These are phyloP conservation scores for Magallana ariakensis DNA, from an alignment of 1,140 invertebrate genomes.

Conservation along the genomic window DNA sequence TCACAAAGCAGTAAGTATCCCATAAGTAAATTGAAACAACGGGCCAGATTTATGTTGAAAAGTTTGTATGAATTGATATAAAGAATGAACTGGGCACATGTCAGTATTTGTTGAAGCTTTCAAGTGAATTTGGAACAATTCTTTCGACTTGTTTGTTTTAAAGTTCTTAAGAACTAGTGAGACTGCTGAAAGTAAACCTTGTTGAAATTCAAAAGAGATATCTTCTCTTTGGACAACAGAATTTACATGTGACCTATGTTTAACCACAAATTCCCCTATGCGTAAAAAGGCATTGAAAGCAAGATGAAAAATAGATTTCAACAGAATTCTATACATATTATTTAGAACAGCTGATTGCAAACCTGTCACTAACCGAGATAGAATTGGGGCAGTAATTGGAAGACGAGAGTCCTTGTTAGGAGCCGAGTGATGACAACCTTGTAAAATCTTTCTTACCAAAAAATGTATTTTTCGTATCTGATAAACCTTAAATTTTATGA, in stretches of 20 bases:
- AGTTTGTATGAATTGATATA: no score
- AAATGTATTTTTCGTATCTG: background rate
- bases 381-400: background rate
- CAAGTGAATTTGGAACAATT: no score
- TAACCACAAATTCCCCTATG: background rate
- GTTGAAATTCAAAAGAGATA: background rate
- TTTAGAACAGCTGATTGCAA: background rate
- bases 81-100: no score
- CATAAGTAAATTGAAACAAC: no score
- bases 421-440: background rate
- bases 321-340: background rate
- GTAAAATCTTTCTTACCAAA: background rate
- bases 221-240: no score
- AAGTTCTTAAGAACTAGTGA: no score
- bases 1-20: no score
- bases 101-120: no score
- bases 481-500: background rate
- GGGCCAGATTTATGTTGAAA: no score
- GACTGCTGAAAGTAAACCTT: background rate
- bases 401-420: background rate
- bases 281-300: conserved; percentile 27
- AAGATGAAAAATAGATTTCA: background rate
- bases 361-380: background rate
- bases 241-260: background rate
- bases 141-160: no score